Base-by-base conservation (phyloP, 2,888 invertebrate genomes). In the Anthrax anthrax region DNA sequence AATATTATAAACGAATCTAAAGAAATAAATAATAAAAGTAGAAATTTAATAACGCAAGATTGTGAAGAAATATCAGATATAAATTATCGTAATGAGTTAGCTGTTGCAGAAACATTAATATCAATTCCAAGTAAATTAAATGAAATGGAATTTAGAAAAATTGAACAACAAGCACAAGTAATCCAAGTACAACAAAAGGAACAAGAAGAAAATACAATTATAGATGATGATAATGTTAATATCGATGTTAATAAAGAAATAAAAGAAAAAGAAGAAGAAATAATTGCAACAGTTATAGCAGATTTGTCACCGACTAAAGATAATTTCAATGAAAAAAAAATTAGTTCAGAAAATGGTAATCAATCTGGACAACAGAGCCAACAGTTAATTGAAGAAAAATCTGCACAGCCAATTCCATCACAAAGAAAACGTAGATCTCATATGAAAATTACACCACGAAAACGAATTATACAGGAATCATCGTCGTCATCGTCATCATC, bases 361-460 rank as follows among this genome's bases (percentile, higher is more conserved):
- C 5, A 23, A 23, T 6, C 23, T 23, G 23, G 8, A 8, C 5
- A 6, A 23, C 12, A 9, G 2, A 19, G 37, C 19, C 36, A 37
- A 16, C n/a, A 6, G 9, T 10, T 9, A 43, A 16, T 19, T 3
- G 32, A 43, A n/a, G 18, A n/a, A 27, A 14, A 6, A 40, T 2
- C 18, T 17, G 18, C n/a, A 18, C 17, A 16, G 3, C 29, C 9
- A 12, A 3, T 12, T 12, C 1, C 29, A 32, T 1, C 29, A 32
- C 29, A 32, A 14, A 54, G 52, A 43, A 52, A 56, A 47, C 51
- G 56, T 14, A 55, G 58, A 18, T 50, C 53, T 1, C 56, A 56
- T 39, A 52, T 58, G 47, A 60, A 59, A 55, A 51, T 56, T 17
- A 57, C 56, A 27, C 58, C 58, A 16, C 54, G 58, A 10, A 58